phyloP scores from a whole-genome alignment of 2,888 invertebrate genomes.

The Polietes domitor region DNA sequence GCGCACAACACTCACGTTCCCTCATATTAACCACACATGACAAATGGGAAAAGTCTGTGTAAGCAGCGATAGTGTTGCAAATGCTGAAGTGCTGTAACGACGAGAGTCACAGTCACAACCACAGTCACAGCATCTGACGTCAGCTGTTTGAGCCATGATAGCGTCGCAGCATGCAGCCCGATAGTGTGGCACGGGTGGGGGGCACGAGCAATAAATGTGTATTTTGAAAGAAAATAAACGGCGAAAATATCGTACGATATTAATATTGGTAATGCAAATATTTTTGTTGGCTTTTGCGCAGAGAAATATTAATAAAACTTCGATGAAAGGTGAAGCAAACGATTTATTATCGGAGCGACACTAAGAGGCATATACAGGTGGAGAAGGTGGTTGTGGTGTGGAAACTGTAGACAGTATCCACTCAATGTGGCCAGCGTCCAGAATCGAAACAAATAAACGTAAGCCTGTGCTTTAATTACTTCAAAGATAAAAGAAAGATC shows the following conservation, averaged over 20 bases:
- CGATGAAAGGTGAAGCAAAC: neutral
- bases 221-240: neutral
- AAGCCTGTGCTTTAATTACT: too few relatives aligned
- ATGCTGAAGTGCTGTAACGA: conserved; percentile 18
- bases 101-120: neutral
- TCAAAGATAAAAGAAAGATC: too few relatives aligned
- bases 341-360: too few relatives aligned
- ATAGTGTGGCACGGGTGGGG: conserved; percentile 16
- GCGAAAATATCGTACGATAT: neutral
- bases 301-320: conserved; percentile 9
- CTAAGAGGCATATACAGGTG: too few relatives aligned
- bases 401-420: too few relatives aligned
- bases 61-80: conserved; percentile 46
- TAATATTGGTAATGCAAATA: conserved; percentile 25
- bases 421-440: too few relatives aligned
- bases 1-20: neutral
- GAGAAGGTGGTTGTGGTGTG: too few relatives aligned
- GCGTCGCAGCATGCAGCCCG: neutral
- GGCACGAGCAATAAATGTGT: neutral
- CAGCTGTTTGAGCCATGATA: conserved; percentile 16
- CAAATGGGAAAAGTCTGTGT: conserved; percentile 51
- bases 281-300: neutral
- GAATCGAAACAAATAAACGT: too few relatives aligned
- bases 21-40: conserved; percentile 50
- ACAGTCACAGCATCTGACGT: conserved; percentile 10